Evolutionary conservation across 35 echinoderm and acorn worm species (phyloP), one percentile per base, ranked within the genome.

Genomic region (Strongylocentrotus purpuratus): DNA sequence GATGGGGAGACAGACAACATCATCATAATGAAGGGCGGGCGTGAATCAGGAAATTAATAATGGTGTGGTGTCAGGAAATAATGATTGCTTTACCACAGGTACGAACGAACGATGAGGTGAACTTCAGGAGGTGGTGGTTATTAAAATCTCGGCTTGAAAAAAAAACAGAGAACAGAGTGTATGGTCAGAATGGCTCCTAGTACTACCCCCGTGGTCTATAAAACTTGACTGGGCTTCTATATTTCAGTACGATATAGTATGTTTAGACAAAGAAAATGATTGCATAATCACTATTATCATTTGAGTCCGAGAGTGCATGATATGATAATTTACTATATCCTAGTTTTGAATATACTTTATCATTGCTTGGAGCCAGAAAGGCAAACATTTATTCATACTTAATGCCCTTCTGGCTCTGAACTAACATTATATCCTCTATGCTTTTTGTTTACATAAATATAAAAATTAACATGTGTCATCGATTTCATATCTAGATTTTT

Each of bases 1-100:
- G 87, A 45, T 89, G 65, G 65, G 65, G 22, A 78, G 2, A 78
- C 65, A 78, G 20, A 78, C 65, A n/a, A 78, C 65, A 78, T 78
- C 22, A 78, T 78, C 3, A 78, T 28, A 18, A 78, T 28, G 65
- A 18, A 78, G 65, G 65, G 65, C 18, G 65, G 65, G 65, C 65
- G 65, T 78, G 65, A 78, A 78, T 78, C 65, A 78, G 65, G 65
- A 78, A 78, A 78, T 78, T 78, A 78, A 78, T 78, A 78, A 78
- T 78, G 65, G 65, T 78, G 65, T 78, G 65, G 65, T 78, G 25
- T 78, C 65, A 78, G 65, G 65, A 78, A 78, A 78, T 28, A 78
- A 78, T 78, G 22, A 78, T 78, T 78, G 65, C 65, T 78, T 78
- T 78, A 78, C 20, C 65, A 78, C 28, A 78, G 65, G 65, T 78